Evolutionary conservation across 2,113 vertebrate species (phyloP), one percentile per base, ranked within the genome.

Genomic region (Antennarius striatus): DNA sequence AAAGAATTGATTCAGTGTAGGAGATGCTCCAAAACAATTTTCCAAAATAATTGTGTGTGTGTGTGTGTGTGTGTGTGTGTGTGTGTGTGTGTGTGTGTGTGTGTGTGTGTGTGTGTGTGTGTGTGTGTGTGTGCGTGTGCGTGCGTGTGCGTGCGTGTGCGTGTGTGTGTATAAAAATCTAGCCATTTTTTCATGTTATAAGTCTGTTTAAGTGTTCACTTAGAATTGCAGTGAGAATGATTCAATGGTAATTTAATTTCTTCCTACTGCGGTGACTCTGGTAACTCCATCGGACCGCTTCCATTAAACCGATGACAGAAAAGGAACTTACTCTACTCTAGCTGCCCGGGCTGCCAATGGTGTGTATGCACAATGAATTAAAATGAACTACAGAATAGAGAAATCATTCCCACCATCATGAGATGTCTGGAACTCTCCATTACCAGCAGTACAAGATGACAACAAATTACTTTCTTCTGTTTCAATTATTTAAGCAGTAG

Each of bases 191-290:
- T 22, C 22, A 22, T 22, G 22, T 22, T 22, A 22, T 1, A 22
- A 68, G 57, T 76, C 63, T 81, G 76, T 17, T 74, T 45, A 78
- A 87, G 61, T 14, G 30, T 42, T 74, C 59, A 83, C 48, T 6
- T 0, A 50, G 48, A 61, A 66, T 22, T 22, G 22, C 22, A 22
- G 2, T 63, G 70, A 56, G 56, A 71, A 49, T 17, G 0, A 47
- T 79, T 63, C 74, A 67, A 58, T 64, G 66, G 71, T 76, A 65
- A 81, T 68, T 69, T 30, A 61, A 86, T 73, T 73, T 68, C 67
- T 69, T 54, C 56, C 45, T 84, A 88, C 80, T 79, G 57, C 51
- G 4, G 53, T 3, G 50, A 78, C 71, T 88, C 81, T 84, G 77
- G 64, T 77, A 79, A 77, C 46, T 75, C 73, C 69, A 84, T 81